Percentiles rank a stretch among this genome's conserved stretches.
Conservation (phyloP, 2,888 invertebrate species). For the Rotaria sp. region DNA sequence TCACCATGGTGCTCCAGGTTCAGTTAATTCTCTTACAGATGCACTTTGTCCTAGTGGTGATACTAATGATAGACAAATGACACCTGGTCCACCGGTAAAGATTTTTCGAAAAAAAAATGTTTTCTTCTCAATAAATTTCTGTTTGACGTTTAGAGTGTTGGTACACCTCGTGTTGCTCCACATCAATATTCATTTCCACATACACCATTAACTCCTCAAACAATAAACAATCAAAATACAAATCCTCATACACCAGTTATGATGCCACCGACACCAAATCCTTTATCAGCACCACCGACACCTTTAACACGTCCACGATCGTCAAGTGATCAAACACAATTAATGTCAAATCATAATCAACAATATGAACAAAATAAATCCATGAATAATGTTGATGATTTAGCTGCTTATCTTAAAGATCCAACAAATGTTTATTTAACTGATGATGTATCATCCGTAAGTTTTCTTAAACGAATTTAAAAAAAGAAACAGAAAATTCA, state of each 20-base stretch:
- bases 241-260: conserved; percentile 3
- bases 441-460: neutral
- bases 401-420: neutral
- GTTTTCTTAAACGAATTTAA: neutral
- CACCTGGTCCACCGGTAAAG: neutral
- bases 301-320: neutral
- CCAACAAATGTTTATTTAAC: neutral
- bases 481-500: too few species aligned
- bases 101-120: neutral
- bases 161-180: neutral
- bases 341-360: neutral
- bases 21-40: neutral
- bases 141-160: neutral
- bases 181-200: neutral
- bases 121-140: neutral
- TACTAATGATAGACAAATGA: neutral
- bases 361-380: conserved; percentile 3
- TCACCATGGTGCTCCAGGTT: neutral
- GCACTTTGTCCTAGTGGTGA: neutral
- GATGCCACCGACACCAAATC: conserved; percentile 24
- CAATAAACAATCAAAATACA: neutral
- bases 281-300: neutral
- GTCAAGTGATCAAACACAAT: neutral
- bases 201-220: conserved; percentile 3
- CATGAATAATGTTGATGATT: neutral